These are phyloP conservation scores for Plodia interpunctella DNA, from an alignment of 1,140 invertebrate species.

Conservation along the genomic window DNA sequence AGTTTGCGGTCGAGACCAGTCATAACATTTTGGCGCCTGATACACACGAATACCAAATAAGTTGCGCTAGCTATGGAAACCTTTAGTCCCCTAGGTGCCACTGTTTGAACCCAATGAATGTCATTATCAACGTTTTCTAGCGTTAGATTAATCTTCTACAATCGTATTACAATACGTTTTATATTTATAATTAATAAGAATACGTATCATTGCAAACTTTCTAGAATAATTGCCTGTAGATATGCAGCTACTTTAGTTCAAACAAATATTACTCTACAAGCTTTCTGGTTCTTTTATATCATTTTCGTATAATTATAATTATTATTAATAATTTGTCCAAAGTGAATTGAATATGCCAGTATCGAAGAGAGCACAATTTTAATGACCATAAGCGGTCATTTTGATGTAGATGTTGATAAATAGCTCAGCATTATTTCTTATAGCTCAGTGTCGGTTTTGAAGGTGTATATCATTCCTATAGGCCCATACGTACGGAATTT, in stretches of 20 bases:
- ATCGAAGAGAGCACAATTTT: neutral
- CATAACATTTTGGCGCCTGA: conserved; percentile 55
- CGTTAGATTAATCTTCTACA: too few species aligned
- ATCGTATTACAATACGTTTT: too few species aligned
- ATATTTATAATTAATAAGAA: too few species aligned
- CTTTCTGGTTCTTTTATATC: too few species aligned
- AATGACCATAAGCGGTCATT: neutral
- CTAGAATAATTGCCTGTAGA: too few species aligned
- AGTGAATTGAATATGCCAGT: neutral
- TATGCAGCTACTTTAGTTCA: too few species aligned
- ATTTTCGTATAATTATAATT: too few species aligned
- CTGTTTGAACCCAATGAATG: neutral
- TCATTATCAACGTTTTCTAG: neutral
- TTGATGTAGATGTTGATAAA: conserved; percentile 35
- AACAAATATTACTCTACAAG: too few species aligned
- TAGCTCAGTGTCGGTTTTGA: conserved; percentile 33
- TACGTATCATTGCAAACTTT: too few species aligned
- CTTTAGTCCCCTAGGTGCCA: conserved; percentile 1
- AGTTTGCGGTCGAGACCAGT: conserved; percentile 48
- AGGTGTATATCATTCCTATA: neutral
- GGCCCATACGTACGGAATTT: neutral
- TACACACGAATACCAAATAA: conserved; percentile 48
- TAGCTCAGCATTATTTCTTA: conserved; percentile 38
- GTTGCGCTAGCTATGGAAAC: conserved; percentile 45
- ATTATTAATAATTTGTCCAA: neutral